Evolutionary conservation across 2,888 invertebrate genomes (phyloP), one percentile per base, ranked within the genome.

Genomic region (Desoria tigrina): DNA sequence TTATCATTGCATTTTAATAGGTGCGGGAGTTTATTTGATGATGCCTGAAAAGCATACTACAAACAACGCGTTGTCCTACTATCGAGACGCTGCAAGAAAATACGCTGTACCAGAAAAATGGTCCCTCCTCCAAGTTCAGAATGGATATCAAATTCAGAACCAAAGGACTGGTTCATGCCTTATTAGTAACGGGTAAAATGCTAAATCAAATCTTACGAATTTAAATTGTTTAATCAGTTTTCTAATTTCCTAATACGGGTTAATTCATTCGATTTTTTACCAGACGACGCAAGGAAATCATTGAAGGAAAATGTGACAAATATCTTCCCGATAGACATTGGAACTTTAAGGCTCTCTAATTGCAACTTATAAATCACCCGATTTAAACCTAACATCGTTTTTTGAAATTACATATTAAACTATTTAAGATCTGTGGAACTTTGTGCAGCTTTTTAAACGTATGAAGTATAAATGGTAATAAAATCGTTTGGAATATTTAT

Each of bases 111-210:
- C 73, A n/a, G 73, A 74, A 53, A 61, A 50, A 2, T 75, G 73
- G 73, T 39, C 42, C 37, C 37, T 74, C 9, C 7, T 67, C 7
- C 61, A 65, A 26, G 66, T 60, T 0, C 42, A 59, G n/a, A 65
- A 58, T 45, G 69, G 69, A 7, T 72, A 65, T 56, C 71, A 74
- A 64, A 69, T 75, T 21, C 69, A 71, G 42, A 75, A 75, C 49
- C 56, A 62, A 16, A 42, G 75, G 28, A 74, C 73, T 1, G 66
- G 63, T 2, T 45, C 63, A 1, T 75, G 75, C 50, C 56, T 75
- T 3, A 66, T 68, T 7, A 68, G 66, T 24, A 64, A 63, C 42
- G 75, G 69, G 72, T 68, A 65, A 51, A n/a, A 50, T n/a, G 3
- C n/a, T 18, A 9, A 18, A 6, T 6, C 6, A 6, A 6, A 21